These are phyloP conservation scores for Melieria omissa DNA, from an alignment of 2,888 invertebrate genomes.

Conservation along the genomic window DNA sequence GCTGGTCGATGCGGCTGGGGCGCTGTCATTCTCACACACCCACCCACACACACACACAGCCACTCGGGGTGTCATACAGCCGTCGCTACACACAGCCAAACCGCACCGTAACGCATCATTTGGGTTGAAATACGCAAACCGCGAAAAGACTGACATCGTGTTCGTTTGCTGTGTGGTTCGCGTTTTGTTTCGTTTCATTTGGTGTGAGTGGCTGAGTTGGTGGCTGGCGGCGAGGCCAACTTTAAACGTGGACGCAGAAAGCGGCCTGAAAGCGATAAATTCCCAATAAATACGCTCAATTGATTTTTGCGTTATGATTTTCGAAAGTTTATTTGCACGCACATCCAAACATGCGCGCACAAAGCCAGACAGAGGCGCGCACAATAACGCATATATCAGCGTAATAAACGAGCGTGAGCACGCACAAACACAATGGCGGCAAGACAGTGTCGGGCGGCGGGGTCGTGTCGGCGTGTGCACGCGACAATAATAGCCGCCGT, in stretches of 20 bases:
- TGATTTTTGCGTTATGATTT: constrained; percentile 50
- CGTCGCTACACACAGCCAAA: no score
- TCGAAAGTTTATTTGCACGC: constrained; percentile 25
- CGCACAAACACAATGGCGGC: background rate
- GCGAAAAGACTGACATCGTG: no score
- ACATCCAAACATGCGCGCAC: background rate
- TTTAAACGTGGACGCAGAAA: constrained; percentile 16
- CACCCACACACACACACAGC: background rate
- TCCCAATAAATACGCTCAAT: constrained; percentile 59
- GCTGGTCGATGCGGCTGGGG: background rate
- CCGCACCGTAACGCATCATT: no score
- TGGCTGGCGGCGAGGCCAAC: constrained; percentile 1
- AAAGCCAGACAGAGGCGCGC: background rate
- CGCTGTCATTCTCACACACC: background rate
- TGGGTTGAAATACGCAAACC: no score
- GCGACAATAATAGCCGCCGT: background rate
- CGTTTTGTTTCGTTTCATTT: constrained; percentile 1
- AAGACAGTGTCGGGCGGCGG: background rate
- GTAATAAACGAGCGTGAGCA: background rate
- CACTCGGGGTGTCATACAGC: background rate
- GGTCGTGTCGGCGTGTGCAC: background rate
- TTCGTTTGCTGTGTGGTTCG: constrained; percentile 16
- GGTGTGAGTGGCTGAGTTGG: no score
- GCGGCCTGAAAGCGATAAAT: constrained; percentile 46
- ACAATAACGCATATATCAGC: background rate